Evolutionary conservation across 2,888 invertebrate genomes (phyloP).

Genomic region (Ophion slaviceki): DNA sequence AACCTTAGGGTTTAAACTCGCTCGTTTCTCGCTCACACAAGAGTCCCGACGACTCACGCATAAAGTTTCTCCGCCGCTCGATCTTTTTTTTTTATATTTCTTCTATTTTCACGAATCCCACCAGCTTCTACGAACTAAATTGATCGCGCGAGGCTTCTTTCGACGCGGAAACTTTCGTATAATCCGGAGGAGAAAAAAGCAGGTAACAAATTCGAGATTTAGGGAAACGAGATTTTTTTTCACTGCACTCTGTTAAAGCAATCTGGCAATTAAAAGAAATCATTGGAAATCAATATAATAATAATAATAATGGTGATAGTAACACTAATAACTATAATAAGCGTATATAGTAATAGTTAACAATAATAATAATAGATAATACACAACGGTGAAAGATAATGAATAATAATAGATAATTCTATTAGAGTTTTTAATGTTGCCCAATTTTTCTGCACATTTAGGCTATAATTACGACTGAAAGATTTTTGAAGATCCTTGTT

Average conservation of each 20-base stretch:
- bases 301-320: too few species aligned
- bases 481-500: too few species aligned
- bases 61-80: constrained; percentile 26
- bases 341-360: too few species aligned
- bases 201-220: not conserved
- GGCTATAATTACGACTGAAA: too few species aligned
- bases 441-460: too few species aligned
- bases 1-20: constrained; percentile 70
- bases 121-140: constrained; percentile 10
- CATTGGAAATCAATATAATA: not conserved
- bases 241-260: not conserved
- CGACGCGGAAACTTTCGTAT: not conserved
- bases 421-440: too few species aligned
- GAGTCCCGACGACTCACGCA: constrained; percentile 25
- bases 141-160: not conserved
- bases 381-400: too few species aligned
- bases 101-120: constrained; percentile 9
- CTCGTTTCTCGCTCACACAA: constrained; percentile 67
- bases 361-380: too few species aligned
- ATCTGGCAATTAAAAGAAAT: not conserved
- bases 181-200: not conserved
- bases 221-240: not conserved
- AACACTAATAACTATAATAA: too few species aligned
- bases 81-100: not conserved
- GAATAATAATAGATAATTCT: too few species aligned